Base-by-base conservation (phyloP, 2,797 vertebrate genomes). In the Falco berigora region DNA sequence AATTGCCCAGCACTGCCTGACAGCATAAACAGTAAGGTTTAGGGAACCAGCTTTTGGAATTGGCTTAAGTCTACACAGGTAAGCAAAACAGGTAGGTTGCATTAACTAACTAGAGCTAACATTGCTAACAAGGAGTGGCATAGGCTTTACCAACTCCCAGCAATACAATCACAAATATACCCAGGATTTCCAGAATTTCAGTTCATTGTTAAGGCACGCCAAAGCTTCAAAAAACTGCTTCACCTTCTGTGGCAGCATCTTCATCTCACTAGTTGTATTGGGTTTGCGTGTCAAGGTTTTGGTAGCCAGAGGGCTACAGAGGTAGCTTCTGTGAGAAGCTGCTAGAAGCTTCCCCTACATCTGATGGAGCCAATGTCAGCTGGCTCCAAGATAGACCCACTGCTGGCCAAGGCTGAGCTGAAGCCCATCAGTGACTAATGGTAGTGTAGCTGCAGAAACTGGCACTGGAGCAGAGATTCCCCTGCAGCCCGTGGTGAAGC, bases 361-460 rank as follows among this genome's bases (percentile, higher is more conserved):
- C n/a, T 14, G 14, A n/a, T 4, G 34, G 24, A 64, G 25, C 20
- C 30, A 67, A 11, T 11, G 53, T 5, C 34, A 68, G 81, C 30
- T 5, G 7, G 19, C 67, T 73, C 16, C 55, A 79, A 36, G 40
- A 36, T 2, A 8, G 49, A 68, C 14, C 18, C 3, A 4, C 5
- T 5, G 8, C 5, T 4, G 5, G 19, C 14, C 20, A 32, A 3
- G 4, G 30, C 13, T 4, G 3, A 64, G 52, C 14, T 14, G 3
- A 3, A 64, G 52, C 14, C 25, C 12, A 15, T 34, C 36, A 38
- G 38, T 38, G 38, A 38, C 38, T 38, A 38, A 38, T 38, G 38
- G 38, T 38, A 38, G 38, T 38, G 38, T 38, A 38, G 38, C 38
- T 38, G 38, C 38, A 38, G 38, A 38, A 38, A 38, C 38, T 38